A percentile compares a stretch with the other conserved stretches of the same genome.
Evolutionary conservation across 1,140 invertebrate genomes (phyloP).

Genomic region (Trachymyrmex septentrionalis): DNA sequence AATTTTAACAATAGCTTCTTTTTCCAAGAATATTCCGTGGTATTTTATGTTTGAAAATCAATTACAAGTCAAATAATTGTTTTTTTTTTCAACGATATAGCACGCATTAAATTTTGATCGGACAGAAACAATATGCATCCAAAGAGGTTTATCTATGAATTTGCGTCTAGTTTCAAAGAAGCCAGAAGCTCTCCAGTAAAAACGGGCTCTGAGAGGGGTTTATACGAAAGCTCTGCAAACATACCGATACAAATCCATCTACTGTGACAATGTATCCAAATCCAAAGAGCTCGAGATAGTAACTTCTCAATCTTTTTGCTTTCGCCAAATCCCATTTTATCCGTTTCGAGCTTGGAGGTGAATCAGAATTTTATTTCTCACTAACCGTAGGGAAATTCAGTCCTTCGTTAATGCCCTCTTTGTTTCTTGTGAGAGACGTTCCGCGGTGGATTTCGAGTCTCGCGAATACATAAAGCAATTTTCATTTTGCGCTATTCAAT

Average conservation of each 20-base stretch:
- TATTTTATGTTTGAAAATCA: background rate
- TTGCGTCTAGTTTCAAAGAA: background rate
- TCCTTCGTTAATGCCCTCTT: background rate
- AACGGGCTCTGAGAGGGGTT: background rate
- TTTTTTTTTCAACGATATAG: background rate
- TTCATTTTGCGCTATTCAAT: background rate
- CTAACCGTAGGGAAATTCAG: background rate
- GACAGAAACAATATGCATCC: background rate
- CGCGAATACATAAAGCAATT: background rate
- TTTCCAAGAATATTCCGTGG: background rate
- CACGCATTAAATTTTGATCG: background rate
- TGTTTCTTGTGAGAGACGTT: background rate
- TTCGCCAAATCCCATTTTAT: constrained; percentile 6
- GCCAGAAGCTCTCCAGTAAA: constrained; percentile 15
- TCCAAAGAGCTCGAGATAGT: background rate
- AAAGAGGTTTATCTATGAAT: constrained; percentile 19
- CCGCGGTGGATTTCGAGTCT: background rate
- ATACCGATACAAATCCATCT: constrained; percentile 9
- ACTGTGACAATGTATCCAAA: background rate
- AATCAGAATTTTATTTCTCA: constrained; percentile 42
- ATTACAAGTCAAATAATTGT: background rate
- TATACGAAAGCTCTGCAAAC: background rate
- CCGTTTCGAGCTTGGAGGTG: background rate
- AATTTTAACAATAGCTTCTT: constrained; percentile 25
- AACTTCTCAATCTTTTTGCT: constrained; percentile 21